Percentiles rank a stretch among this genome's conserved stretches.
These are phyloP conservation scores for Thereva nobilitata DNA, from an alignment of 2,888 invertebrate genomes.

Conservation along the genomic window DNA sequence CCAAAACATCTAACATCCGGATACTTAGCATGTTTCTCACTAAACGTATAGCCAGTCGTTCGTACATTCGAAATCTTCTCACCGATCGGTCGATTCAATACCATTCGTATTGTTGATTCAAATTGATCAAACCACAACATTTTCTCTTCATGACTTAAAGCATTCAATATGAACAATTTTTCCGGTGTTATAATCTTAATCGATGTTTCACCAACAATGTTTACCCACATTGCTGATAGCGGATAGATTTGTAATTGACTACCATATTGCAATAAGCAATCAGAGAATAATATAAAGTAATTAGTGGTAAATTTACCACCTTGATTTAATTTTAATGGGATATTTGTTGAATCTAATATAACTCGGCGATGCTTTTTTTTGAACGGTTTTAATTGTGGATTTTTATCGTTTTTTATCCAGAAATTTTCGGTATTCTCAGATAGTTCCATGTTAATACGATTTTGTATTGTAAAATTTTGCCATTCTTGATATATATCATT, in stretches of 20 bases:
- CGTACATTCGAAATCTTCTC: slow-evolving; percentile 69
- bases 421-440: slow-evolving; percentile 55
- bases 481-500: slow-evolving; percentile 51
- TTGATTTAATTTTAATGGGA: slow-evolving; percentile 70
- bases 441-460: slow-evolving; percentile 52
- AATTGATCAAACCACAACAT: slow-evolving; percentile 79
- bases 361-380: slow-evolving; percentile 71
- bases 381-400: slow-evolving; percentile 52
- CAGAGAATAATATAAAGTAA: slow-evolving; percentile 81
- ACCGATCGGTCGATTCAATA: slow-evolving; percentile 65
- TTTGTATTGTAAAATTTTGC: slow-evolving; percentile 50
- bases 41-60: slow-evolving; percentile 73
- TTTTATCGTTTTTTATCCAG: slow-evolving; percentile 57
- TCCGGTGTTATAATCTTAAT: slow-evolving; percentile 78
- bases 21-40: slow-evolving; percentile 68
- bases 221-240: slow-evolving; percentile 79
- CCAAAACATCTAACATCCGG: slow-evolving; percentile 81
- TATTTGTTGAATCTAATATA: slow-evolving; percentile 74
- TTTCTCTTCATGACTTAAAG: slow-evolving; percentile 68
- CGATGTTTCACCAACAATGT: slow-evolving; percentile 70
- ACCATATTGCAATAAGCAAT: slow-evolving; percentile 75
- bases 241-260: slow-evolving; percentile 71
- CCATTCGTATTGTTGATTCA: slow-evolving; percentile 72
- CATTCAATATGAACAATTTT: slow-evolving; percentile 70
- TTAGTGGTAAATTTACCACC: slow-evolving; percentile 71